These are phyloP conservation scores for Thera britannica DNA, from an alignment of 2,888 invertebrate species.

Conservation along the genomic window DNA sequence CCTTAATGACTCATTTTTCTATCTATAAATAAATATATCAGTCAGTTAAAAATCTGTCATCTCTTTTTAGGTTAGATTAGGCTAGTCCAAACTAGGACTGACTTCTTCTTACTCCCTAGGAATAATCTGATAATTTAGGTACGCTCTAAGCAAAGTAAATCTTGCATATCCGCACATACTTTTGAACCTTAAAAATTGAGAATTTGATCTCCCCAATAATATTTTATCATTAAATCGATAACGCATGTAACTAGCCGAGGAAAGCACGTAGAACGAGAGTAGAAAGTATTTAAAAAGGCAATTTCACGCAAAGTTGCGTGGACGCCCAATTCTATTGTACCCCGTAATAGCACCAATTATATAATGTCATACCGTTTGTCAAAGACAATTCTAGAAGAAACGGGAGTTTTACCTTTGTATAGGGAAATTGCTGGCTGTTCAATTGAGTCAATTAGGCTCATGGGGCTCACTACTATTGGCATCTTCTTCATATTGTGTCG, in stretches of 20 bases:
- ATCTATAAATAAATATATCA: no score
- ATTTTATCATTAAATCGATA: slow-evolving; percentile 1
- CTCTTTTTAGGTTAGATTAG: no score
- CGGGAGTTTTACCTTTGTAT: slow-evolving; percentile 24
- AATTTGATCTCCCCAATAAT: neutral
- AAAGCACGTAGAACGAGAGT: slow-evolving; percentile 40
- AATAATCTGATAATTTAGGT: no score
- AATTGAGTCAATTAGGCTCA: slow-evolving; percentile 17
- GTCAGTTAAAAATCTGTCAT: no score
- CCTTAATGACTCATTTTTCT: no score
- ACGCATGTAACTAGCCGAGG: slow-evolving; percentile 1
- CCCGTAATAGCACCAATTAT: slow-evolving; percentile 74
- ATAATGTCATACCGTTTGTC: slow-evolving; percentile 45
- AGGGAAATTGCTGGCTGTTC: slow-evolving; percentile 20
- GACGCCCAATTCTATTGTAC: slow-evolving; percentile 81
- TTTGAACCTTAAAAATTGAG: no score
- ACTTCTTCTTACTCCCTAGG: no score
- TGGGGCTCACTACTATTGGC: neutral
- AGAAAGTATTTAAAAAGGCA: slow-evolving; percentile 82
- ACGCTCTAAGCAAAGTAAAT: no score
- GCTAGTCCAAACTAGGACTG: no score
- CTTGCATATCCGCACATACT: no score
- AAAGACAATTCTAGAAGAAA: slow-evolving; percentile 37
- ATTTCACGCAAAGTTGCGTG: slow-evolving; percentile 75
- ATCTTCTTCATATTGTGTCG: no score